Evolutionary conservation across 1,140 invertebrate species (phyloP), one percentile per base, ranked within the genome.

Genomic region (Dreissena polymorpha): DNA sequence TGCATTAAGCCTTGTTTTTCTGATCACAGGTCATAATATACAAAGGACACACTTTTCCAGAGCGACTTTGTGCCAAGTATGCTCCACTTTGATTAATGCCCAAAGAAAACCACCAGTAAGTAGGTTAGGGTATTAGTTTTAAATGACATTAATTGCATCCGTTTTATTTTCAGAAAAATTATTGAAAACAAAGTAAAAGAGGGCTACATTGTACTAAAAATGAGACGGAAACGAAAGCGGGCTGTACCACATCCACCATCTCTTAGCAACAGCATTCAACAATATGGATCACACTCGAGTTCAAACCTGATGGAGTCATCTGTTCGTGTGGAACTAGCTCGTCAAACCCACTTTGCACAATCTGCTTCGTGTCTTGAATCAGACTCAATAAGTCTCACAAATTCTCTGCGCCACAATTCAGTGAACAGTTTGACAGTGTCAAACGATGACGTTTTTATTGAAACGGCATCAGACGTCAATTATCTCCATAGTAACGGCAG

Each of bases 391-490:
- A 60, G 72, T 63, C 51, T 75, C 27, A 23, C 25, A 23, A 69
- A 50, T 68, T 71, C 39, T 18, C 21, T 83, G 25, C 60, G 27
- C 18, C 60, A 76, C 29, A 83, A 76, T 27, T 83, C 81, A 21
- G 49, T 83, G 23, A 83, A 63, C 71, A 77, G 73, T 83, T 74
- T 76, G 23, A 76, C 73, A 25, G 10, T 70, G 27, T 77, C 81
- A 0, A 83, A 83, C 63, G 81, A 83, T 55, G 81, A 83, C 69
- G 81, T 76, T 63, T 83, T 83, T 67, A 76, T 57, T 60, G 70
- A 76, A 23, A 76, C 81, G 23, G 39, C 64, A 64, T 53, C 74
- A 14, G 81, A 83, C 13, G 55, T 51, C 10, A 75, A 70, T 60
- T 60, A 69, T 51, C 13, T 76, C 6, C 81, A 72, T 63, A 69